phyloP scores from a whole-genome alignment of 2,113 vertebrate species.

The Macrotus californicus region DNA sequence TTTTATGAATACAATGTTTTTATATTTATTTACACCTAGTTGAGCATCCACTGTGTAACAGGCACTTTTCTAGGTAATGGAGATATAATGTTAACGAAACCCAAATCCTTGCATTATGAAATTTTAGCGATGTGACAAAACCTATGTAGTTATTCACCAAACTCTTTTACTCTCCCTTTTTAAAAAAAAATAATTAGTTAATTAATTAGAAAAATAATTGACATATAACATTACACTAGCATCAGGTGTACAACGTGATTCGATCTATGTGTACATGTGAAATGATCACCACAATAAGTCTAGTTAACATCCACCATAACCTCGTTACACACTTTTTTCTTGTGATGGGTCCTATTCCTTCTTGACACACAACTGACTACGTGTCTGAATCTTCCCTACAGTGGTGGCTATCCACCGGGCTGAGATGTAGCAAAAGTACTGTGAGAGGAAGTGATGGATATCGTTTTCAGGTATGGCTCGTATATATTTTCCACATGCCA shows the following conservation, averaged over 20 bases:
- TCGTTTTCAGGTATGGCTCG: neutral
- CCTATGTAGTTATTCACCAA: neutral
- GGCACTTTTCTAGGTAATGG: neutral
- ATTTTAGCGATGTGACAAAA: neutral
- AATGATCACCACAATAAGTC: neutral
- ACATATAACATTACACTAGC: neutral
- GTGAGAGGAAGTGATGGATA: neutral
- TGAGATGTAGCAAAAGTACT: neutral
- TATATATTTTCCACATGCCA: neutral
- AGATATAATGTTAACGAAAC: neutral
- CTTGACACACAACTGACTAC: neutral
- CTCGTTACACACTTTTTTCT: neutral
- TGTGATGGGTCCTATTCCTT: neutral
- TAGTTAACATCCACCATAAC: neutral
- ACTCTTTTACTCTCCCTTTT: neutral
- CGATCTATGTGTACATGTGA: neutral
- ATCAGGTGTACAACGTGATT: neutral
- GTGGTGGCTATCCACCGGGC: neutral
- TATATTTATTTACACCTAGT: neutral
- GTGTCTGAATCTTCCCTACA: neutral
- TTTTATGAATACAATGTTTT: neutral
- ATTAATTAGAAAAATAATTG: neutral
- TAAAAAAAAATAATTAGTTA: neutral
- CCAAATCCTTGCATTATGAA: neutral
- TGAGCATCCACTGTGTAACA: neutral